Percentiles rank a stretch among this genome's conserved stretches.
phyloP scores from a whole-genome alignment of 1,140 invertebrate species.

The Brachionus koreanus region DNA sequence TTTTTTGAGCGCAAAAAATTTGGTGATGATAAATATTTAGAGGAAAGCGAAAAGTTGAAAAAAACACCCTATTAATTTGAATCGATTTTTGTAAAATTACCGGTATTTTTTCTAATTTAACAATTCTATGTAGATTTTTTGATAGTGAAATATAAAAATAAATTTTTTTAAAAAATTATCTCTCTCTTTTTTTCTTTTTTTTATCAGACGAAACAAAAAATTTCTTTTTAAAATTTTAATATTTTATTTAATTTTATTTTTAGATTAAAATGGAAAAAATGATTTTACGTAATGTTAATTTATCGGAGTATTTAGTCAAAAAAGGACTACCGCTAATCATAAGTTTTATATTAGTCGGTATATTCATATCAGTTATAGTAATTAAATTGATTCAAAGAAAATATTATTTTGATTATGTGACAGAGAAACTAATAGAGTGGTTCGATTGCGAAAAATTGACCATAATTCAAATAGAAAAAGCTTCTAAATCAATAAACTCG shows the following conservation, averaged over 20 bases:
- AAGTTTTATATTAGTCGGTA: not conserved
- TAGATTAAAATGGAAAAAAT: not conserved
- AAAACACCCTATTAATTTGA: conserved; percentile 19
- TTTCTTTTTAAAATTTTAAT: not conserved
- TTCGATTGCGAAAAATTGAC: conserved; percentile 23
- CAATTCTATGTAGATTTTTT: not conserved
- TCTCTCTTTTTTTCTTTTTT: not conserved
- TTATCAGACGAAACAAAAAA: not conserved
- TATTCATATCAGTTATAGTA: not conserved
- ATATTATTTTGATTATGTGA: not conserved
- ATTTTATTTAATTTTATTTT: not conserved
- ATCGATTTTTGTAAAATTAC: not conserved
- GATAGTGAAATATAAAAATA: not conserved
- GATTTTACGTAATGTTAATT: not conserved
- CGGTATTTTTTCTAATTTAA: conserved; percentile 15
- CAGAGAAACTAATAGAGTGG: conserved; percentile 8
- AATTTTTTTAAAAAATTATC: not conserved
- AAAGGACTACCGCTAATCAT: conserved; percentile 8
- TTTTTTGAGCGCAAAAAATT: conserved; percentile 44
- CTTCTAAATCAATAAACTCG: not conserved
- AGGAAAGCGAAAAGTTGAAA: conserved; percentile 11
- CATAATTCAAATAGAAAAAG: not conserved
- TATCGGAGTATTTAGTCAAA: conserved; percentile 10
- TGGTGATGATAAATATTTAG: conserved; percentile 32
- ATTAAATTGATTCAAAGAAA: not conserved